Conservation (phyloP, 2,888 invertebrate genomes). For the Epistrophella euchroma region DNA sequence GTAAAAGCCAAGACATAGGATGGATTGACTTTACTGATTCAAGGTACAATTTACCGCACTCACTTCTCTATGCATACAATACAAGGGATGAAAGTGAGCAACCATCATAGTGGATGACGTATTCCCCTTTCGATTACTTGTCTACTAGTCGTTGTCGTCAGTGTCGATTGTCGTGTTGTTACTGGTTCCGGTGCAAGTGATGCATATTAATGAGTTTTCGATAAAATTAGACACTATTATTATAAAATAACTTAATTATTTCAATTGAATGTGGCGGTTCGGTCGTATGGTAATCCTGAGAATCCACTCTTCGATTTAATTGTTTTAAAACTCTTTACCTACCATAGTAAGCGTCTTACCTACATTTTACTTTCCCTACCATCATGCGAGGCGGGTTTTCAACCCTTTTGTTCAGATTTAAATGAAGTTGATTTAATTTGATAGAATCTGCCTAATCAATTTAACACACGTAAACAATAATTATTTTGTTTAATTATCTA, state of each 20-base stretch:
- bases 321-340: constrained; percentile 45
- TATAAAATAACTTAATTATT: constrained; percentile 75
- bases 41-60: constrained; percentile 69
- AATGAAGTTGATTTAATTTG: constrained; percentile 34
- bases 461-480: constrained; percentile 23
- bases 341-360: background rate
- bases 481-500: constrained; percentile 20
- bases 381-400: background rate
- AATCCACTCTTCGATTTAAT: constrained; percentile 61
- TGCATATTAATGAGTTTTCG: constrained; percentile 73
- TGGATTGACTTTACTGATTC: constrained; percentile 61
- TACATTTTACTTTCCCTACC: background rate
- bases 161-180: constrained; percentile 49
- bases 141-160: constrained; percentile 22
- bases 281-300: constrained; percentile 56
- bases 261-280: constrained; percentile 73
- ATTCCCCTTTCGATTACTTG: constrained; percentile 68
- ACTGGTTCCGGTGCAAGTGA: constrained; percentile 64
- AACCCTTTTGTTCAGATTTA: constrained; percentile 56
- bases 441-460: constrained; percentile 10
- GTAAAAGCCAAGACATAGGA: constrained; percentile 17
- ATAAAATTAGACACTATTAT: constrained; percentile 71
- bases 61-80: constrained; percentile 6
- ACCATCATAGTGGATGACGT: constrained; percentile 45
- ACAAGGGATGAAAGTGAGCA: constrained; percentile 71